phyloP scores from a whole-genome alignment of 1,140 invertebrate genomes.

The Catajapyx aquilonaris region DNA sequence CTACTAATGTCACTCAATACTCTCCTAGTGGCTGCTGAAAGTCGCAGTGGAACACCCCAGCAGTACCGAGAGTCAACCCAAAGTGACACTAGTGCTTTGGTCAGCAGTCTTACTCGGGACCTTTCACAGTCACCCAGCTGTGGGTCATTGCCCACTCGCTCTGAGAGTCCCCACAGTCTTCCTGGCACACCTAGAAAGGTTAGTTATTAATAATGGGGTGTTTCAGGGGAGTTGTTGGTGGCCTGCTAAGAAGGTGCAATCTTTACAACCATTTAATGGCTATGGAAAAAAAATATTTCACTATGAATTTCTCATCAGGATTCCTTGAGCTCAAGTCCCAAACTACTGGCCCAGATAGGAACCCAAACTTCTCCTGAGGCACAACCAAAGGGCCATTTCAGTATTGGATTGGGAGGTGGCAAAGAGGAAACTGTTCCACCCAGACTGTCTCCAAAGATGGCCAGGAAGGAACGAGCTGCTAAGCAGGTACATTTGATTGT shows the following conservation, averaged over 20 bases:
- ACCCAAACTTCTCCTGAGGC: conserved; percentile 53
- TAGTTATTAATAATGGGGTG: conserved; percentile 9
- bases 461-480: conserved; percentile 28
- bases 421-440: conserved; percentile 20
- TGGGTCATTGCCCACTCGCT: conserved; percentile 30
- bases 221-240: too few relatives aligned
- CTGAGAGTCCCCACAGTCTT: conserved; percentile 24
- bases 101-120: conserved; percentile 36
- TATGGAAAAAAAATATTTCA: too few relatives aligned
- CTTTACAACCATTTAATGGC: too few relatives aligned
- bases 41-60: conserved; percentile 6
- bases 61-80: conserved; percentile 32
- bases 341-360: conserved; percentile 39
- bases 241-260: too few relatives aligned
- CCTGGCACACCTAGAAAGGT: conserved; percentile 16
- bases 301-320: conserved; percentile 11
- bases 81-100: conserved; percentile 40
- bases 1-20: too few relatives aligned
- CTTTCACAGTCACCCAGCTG: conserved; percentile 31
- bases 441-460: conserved; percentile 36
- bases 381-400: conserved; percentile 33
- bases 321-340: conserved; percentile 11
- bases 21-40: conserved; percentile 2
- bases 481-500: too few relatives aligned
- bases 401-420: conserved; percentile 27